Evolutionary conservation across 2,113 vertebrate species (phyloP), one percentile per base, ranked within the genome.

Genomic region (Phaethon lepturus): DNA sequence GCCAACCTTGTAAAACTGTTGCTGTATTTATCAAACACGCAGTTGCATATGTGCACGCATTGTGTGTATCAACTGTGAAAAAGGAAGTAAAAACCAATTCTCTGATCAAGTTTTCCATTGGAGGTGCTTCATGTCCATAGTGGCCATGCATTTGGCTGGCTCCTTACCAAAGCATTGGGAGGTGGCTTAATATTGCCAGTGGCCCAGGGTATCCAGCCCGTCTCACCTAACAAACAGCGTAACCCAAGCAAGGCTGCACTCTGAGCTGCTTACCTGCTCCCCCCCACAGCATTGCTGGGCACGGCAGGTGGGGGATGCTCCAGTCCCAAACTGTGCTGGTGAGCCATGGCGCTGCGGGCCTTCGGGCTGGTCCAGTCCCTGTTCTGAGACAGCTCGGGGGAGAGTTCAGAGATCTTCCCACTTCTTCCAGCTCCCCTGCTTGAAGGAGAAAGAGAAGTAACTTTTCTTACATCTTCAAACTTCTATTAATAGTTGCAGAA

Each of bases 401-500:
- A 80, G 49, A 66, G 67, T 94, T 79, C 68, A 88, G 59, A 45
- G 64, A 83, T 95, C 55, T 66, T 71, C 35, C 80, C 68, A 33
- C 67, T 86, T 88, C 92, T 80, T 90, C 53, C 88, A 79, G 60
- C 40, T 93, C 49, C 49, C 45, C 62, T 93, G 49, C 45, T 60
- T 85, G 35, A 94, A 89, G 50, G 16, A 94, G 87, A 81, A 93
- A 90, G 80, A 94, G 80, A 95, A 95, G 77, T 90, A 82, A 93
- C 58, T 88, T 95, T 91, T 84, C 47, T 95, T 93, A 86, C 63
- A 62, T 79, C 56, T 93, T 92, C 63, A 94, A 62, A 35, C 18
- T 89, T 94, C 91, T 94, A 81, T 93, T 94, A 93, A 93, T 93
- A 95, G 79, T 33, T 90, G 71, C 77, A 96, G 73, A 95, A 91